These are phyloP conservation scores for Aricia agestis DNA, from an alignment of 1,140 invertebrate species.

Conservation along the genomic window DNA sequence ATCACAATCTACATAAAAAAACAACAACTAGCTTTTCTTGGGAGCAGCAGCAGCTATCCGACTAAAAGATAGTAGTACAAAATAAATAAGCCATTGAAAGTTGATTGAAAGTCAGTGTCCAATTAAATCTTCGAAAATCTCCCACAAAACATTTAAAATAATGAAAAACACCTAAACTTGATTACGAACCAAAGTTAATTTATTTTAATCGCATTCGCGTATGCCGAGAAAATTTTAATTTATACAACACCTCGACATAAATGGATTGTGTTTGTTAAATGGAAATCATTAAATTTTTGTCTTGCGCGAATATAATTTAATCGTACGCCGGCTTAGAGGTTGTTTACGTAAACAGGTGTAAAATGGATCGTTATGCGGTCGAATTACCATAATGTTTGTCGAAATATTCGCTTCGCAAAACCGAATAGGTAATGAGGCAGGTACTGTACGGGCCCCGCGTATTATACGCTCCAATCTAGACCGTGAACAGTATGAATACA, in stretches of 20 bases:
- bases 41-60: too few relatives aligned
- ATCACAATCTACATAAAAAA: too few relatives aligned
- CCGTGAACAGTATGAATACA: neutral
- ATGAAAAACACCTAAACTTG: neutral
- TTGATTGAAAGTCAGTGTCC: neutral
- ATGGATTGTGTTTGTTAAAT: conserved; percentile 6
- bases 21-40: too few relatives aligned
- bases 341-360: conserved; percentile 67
- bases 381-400: conserved; percentile 69
- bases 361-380: conserved; percentile 57
- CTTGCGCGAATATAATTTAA: conserved; percentile 30
- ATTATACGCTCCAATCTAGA: conserved; percentile 1
- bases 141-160: neutral
- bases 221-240: neutral
- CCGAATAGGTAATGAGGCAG: conserved; percentile 48
- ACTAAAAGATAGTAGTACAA: too few relatives aligned
- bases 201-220: neutral
- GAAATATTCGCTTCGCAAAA: conserved; percentile 55
- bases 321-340: conserved; percentile 42
- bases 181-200: neutral
- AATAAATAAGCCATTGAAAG: neutral
- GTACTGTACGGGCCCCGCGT: neutral
- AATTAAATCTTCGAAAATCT: neutral
- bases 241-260: neutral
- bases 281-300: conserved; percentile 26